These are phyloP conservation scores for Phoebastria nigripes DNA, from an alignment of 2,797 vertebrate species.

Conservation along the genomic window DNA sequence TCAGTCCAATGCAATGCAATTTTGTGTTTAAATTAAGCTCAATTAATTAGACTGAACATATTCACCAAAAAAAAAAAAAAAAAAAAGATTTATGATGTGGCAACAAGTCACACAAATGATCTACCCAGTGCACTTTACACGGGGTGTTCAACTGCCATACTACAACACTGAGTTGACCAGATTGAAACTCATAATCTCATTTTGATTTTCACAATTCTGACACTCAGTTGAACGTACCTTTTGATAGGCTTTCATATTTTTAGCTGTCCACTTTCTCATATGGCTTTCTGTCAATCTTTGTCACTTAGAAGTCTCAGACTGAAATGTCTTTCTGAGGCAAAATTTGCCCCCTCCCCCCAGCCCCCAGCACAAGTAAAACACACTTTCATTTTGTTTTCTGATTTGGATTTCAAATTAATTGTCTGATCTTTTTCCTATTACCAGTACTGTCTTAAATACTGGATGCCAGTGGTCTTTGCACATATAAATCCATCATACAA, in stretches of 20 bases:
- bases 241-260: not conserved
- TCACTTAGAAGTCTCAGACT: not conserved
- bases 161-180: not conserved
- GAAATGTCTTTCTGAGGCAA: not conserved
- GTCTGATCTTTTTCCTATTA: not conserved
- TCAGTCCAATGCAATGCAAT: not conserved
- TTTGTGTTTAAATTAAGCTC: not conserved
- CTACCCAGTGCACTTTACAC: not conserved
- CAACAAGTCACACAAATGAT: not conserved
- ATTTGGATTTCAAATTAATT: not conserved
- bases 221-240: not conserved
- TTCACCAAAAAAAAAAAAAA: not conserved
- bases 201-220: not conserved
- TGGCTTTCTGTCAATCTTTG: not conserved
- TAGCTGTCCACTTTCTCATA: not conserved
- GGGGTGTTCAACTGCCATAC: not conserved
- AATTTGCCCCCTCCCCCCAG: fast-evolving
- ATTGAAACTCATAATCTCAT: not conserved
- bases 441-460: not conserved
- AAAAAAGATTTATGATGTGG: not conserved
- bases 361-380: not conserved
- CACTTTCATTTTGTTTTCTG: not conserved
- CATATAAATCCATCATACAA: not conserved
- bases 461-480: not conserved
- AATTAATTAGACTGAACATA: not conserved